Conservation (phyloP, 2,797 vertebrate genomes). For the Alauda arvensis region DNA sequence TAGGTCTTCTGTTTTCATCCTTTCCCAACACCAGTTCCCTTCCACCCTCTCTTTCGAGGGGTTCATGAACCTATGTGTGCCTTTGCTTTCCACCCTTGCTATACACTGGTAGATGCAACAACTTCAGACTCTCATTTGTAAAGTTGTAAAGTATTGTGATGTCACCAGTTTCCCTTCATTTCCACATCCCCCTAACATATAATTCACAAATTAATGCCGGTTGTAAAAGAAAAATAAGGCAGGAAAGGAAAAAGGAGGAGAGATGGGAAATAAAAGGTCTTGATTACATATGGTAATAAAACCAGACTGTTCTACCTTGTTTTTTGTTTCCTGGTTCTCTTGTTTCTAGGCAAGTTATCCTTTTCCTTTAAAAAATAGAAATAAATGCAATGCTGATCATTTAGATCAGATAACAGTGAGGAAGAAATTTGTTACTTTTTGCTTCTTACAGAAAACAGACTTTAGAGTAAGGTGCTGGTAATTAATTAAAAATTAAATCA, state of each 20-base stretch:
- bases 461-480: constrained; percentile 24
- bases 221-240: constrained; percentile 81
- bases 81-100: constrained; percentile 91
- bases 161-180: constrained; percentile 87
- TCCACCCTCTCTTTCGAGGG: constrained; percentile 65
- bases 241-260: constrained; percentile 9
- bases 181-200: constrained; percentile 89
- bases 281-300: constrained; percentile 79
- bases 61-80: constrained; percentile 85
- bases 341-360: not conserved
- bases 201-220: constrained; percentile 93
- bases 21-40: not conserved
- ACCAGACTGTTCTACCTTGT: constrained; percentile 76
- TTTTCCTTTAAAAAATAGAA: not conserved
- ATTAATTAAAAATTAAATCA: constrained; percentile 72
- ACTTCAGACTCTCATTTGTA: constrained; percentile 80
- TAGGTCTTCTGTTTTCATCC: constrained; percentile 42
- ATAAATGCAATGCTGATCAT: not conserved
- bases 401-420: not conserved
- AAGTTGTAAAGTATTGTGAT: constrained; percentile 95
- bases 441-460: not conserved
- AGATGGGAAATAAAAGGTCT: constrained; percentile 64
- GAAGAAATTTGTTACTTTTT: constrained; percentile 23
- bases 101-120: constrained; percentile 86
- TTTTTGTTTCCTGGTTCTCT: constrained; percentile 54